These are phyloP conservation scores for Calycopis cecrops DNA, from an alignment of 1,140 invertebrate genomes.

Conservation along the genomic window DNA sequence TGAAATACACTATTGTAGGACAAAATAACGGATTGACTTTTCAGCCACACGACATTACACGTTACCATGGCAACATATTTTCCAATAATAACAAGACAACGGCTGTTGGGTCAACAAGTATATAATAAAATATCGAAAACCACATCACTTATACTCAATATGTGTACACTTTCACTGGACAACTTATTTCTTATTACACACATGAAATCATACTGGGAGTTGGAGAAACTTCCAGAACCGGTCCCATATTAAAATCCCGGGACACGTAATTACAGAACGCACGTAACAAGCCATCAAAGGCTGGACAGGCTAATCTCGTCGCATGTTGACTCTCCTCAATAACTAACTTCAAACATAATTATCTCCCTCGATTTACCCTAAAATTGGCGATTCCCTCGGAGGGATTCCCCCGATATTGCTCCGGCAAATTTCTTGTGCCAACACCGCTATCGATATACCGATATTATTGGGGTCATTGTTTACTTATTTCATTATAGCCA, in stretches of 20 bases:
- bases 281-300: conserved; percentile 3
- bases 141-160: too few relatives aligned
- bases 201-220: too few relatives aligned
- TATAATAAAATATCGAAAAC: too few relatives aligned
- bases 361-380: conserved; percentile 65
- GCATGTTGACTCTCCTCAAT: conserved; percentile 64
- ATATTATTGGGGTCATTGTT: conserved; percentile 66
- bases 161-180: too few relatives aligned
- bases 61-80: too few relatives aligned
- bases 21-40: too few relatives aligned
- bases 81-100: too few relatives aligned
- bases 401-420: conserved; percentile 59
- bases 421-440: conserved; percentile 66
- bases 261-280: background rate
- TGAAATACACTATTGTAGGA: too few relatives aligned
- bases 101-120: too few relatives aligned
- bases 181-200: too few relatives aligned
- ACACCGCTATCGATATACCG: conserved; percentile 50
- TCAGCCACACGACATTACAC: too few relatives aligned
- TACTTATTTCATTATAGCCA: conserved; percentile 63
- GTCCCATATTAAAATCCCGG: background rate
- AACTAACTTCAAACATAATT: conserved; percentile 74
- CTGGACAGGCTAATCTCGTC: conserved; percentile 28
- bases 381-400: conserved; percentile 58
- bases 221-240: too few relatives aligned